Conservation (phyloP, 2,113 vertebrate species). For the Sisor rabdophorus region DNA sequence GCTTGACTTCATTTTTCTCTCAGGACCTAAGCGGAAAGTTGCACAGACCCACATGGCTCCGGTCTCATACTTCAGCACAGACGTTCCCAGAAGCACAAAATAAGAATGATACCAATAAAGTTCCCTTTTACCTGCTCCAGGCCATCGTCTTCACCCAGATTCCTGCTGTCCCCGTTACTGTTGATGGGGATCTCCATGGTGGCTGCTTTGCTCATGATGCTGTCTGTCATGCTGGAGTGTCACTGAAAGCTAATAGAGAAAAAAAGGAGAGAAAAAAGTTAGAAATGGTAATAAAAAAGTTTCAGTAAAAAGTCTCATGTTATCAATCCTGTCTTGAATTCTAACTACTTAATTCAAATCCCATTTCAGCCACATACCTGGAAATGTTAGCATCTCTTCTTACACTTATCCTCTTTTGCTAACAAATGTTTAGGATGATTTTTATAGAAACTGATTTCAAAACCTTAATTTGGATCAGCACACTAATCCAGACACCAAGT, state of each 20-base stretch:
- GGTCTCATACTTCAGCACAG: background rate
- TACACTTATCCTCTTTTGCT: too few relatives aligned
- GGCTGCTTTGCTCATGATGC: constrained; percentile 91
- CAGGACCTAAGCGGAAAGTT: constrained; percentile 15
- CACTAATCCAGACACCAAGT: background rate
- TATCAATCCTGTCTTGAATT: too few relatives aligned
- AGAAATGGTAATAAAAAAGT: background rate
- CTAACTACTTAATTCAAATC: background rate
- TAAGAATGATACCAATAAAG: too few relatives aligned
- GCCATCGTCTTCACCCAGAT: constrained; percentile 84
- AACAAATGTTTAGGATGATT: background rate
- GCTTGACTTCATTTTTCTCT: constrained; percentile 39
- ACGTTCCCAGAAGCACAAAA: background rate
- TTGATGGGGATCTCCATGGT: constrained; percentile 98
- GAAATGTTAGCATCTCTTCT: background rate
- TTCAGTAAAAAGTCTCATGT: background rate
- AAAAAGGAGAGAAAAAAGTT: constrained; percentile 9
- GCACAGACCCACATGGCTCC: background rate
- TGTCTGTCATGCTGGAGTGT: constrained; percentile 81
- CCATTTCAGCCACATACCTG: background rate
- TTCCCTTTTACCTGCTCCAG: constrained; percentile 83
- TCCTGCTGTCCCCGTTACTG: constrained; percentile 85
- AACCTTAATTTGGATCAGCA: background rate
- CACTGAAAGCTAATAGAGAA: constrained; percentile 21
- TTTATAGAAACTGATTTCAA: background rate